phyloP scores from a whole-genome alignment of 2,888 invertebrate species.

The Cheilosia vulpina region DNA sequence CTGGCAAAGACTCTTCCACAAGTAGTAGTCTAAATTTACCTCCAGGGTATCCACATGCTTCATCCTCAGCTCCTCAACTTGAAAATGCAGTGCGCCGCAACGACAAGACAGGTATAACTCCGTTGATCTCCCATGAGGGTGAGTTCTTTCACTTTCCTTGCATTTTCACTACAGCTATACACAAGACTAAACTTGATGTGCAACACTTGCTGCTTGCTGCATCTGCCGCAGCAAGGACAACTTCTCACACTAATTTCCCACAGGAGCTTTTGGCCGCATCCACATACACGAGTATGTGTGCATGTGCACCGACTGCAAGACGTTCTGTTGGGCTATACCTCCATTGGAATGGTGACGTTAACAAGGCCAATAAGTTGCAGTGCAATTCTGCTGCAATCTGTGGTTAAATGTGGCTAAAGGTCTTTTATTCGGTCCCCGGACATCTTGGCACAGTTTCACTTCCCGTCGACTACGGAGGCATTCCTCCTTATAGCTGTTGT shows the following conservation, averaged over 20 bases:
- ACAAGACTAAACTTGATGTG: constrained; percentile 53
- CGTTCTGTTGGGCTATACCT: constrained; percentile 27
- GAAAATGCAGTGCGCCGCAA: constrained; percentile 22
- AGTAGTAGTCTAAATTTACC: constrained; percentile 37
- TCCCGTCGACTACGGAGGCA: constrained; percentile 33
- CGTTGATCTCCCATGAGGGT: constrained; percentile 37
- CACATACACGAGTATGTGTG: not conserved
- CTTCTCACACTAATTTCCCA: constrained; percentile 71
- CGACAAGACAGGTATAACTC: constrained; percentile 13
- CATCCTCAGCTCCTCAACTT: not conserved
- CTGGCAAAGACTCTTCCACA: constrained; percentile 47
- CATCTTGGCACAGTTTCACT: constrained; percentile 56
- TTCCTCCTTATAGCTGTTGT: not conserved
- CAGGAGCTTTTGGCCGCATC: constrained; percentile 59
- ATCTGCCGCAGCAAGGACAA: constrained; percentile 69
- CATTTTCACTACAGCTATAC: constrained; percentile 34
- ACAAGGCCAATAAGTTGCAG: constrained; percentile 70
- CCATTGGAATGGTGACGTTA: constrained; percentile 46
- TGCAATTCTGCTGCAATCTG: constrained; percentile 64
- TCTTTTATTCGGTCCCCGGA: constrained; percentile 52
- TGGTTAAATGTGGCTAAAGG: constrained; percentile 29
- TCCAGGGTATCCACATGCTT: constrained; percentile 39
- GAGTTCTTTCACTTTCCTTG: constrained; percentile 53
- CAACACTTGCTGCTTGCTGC: constrained; percentile 69
- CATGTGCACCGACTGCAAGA: constrained; percentile 5